Base-by-base conservation (phyloP, 2,888 invertebrate species). In the Antitype chi region DNA sequence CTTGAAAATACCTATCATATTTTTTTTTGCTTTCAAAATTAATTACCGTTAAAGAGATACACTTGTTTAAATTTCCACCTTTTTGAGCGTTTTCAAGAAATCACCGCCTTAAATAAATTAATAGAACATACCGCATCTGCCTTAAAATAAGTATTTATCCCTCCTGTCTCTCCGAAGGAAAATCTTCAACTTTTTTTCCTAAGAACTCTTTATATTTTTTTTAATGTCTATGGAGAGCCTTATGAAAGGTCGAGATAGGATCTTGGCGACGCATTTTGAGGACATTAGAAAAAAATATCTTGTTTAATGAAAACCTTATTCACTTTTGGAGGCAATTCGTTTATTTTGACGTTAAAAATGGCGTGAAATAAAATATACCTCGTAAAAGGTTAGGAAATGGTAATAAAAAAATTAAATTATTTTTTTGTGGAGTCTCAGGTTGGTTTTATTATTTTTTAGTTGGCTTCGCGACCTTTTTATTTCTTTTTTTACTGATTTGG, bases 171-270 rank as follows among this genome's bases (percentile, higher is more conserved):
- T 67, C 23, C 75, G 25, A 82, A 87, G 89, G 90, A 92, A 91
- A 93, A 92, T 91, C 91, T 90, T 91, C 89, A 91, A 93, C 82
- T 89, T 92, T 92, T 92, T 92, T 91, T 90, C 84, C 82, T 89
- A 91, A 93, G 93, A 91, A 93, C 92, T 93, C 92, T 94, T 94
- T 93, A 94, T 92, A 93, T 91, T 92, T 92, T 93, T 94, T 94
- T 94, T 95, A 94, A 94, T 94, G 94, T 94, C 88, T 89, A 85
- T 88, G 90, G 87, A 89, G 87, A 87, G 89, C 89, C 88, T 89
- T 88, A 89, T 88, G 89, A 90, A 93, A 93, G 93, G 94, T 93
- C 92, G 91, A 91, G 93, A 91, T 89, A 90, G 69, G 59, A 89
- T 87, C 88, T 85, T 63, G 52, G 78, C 60, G 86, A 84, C 87